Percentiles rank a stretch among this genome's conserved stretches.
Conservation (phyloP, 1,140 invertebrate species). For the Drosophila ogumai region DNA sequence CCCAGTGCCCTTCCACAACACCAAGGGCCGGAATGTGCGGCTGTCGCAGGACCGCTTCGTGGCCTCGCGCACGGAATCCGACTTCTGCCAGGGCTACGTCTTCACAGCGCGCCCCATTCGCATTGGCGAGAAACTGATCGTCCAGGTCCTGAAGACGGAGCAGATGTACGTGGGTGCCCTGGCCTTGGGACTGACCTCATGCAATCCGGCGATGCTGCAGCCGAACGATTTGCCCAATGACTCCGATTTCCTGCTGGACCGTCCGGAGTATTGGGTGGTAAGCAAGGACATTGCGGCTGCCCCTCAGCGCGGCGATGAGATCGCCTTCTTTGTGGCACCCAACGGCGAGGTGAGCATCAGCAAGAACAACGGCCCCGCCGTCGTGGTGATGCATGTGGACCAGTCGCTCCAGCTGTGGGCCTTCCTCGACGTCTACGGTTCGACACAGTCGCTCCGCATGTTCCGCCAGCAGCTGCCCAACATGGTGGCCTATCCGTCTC, state of each 20-base stretch:
- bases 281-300: slow-evolving; percentile 95
- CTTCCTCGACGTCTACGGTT: slow-evolving; percentile 98
- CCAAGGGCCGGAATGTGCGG: slow-evolving; percentile 93
- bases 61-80: slow-evolving; percentile 92
- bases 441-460: slow-evolving; percentile 93
- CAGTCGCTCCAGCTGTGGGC: slow-evolving; percentile 95
- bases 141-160: slow-evolving; percentile 94
- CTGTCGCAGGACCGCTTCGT: slow-evolving; percentile 92
- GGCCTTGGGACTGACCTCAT: slow-evolving; percentile 96
- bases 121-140: slow-evolving; percentile 94
- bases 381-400: slow-evolving; percentile 97
- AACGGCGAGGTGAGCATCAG: slow-evolving; percentile 95
- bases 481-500: slow-evolving; percentile 79
- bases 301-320: slow-evolving; percentile 94
- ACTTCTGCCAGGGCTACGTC: slow-evolving; percentile 97
- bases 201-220: slow-evolving; percentile 92
- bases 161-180: slow-evolving; percentile 94
- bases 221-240: slow-evolving; percentile 95
- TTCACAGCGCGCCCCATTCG: slow-evolving; percentile 94
- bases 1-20: slow-evolving; percentile 90
- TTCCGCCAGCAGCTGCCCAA: slow-evolving; percentile 85
- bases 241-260: slow-evolving; percentile 95
- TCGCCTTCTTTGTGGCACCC: slow-evolving; percentile 93
- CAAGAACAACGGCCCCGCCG: slow-evolving; percentile 92
- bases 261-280: slow-evolving; percentile 99